phyloP scores from a whole-genome alignment of 1,140 invertebrate species.

The Drosophila asahinai region DNA sequence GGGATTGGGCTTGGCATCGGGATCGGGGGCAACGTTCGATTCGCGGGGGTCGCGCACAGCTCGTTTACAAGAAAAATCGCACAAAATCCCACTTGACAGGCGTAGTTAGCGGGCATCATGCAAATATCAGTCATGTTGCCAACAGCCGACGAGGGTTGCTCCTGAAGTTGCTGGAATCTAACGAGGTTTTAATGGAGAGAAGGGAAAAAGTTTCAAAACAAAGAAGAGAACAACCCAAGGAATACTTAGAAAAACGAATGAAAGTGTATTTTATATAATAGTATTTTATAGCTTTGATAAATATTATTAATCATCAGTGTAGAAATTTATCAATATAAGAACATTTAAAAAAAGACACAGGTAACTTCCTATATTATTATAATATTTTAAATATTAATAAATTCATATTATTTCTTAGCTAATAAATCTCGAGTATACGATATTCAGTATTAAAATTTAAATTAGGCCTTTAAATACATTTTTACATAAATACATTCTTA shows the following conservation, averaged over 20 bases:
- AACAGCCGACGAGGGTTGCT: conserved; percentile 53
- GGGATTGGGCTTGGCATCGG: not conserved
- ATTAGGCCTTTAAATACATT: too few species aligned
- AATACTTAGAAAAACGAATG: too few species aligned
- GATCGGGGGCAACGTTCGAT: conserved; percentile 34
- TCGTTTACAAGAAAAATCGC: conserved; percentile 83
- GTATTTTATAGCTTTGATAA: too few species aligned
- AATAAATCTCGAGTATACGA: too few species aligned
- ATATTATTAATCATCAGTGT: too few species aligned
- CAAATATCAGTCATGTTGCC: conserved; percentile 80
- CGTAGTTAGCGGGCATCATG: conserved; percentile 83
- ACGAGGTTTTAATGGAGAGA: not conserved
- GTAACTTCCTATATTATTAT: too few species aligned
- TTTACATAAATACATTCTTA: too few species aligned
- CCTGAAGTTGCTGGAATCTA: not conserved
- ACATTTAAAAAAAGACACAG: not conserved
- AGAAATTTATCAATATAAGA: not conserved
- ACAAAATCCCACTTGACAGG: conserved; percentile 84
- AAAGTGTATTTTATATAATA: too few species aligned
- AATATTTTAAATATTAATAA: too few species aligned
- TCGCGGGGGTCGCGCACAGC: conserved; percentile 60
- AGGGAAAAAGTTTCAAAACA: not conserved
- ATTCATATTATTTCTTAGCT: too few species aligned
- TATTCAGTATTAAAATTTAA: too few species aligned
- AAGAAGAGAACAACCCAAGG: too few species aligned